Percentiles rank a stretch among this genome's conserved stretches.
phyloP scores from a whole-genome alignment of 2,113 vertebrate genomes.

The Nerophis lumbriciformis region DNA sequence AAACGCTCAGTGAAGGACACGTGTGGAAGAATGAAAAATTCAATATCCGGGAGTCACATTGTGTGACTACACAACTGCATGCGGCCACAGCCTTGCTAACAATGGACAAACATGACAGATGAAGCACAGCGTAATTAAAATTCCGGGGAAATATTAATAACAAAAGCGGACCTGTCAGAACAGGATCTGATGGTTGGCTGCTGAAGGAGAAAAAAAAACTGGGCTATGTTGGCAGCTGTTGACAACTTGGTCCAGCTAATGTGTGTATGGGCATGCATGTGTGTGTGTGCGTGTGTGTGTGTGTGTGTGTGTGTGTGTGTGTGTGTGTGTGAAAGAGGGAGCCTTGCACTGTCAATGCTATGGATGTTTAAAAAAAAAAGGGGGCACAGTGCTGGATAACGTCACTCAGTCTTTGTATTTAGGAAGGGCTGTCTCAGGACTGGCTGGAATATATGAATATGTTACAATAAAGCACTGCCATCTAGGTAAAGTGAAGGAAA shows the following conservation, averaged over 20 bases:
- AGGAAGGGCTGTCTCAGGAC: slow-evolving; percentile 26
- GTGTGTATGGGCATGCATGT: neutral
- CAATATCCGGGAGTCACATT: slow-evolving; percentile 31
- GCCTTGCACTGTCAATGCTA: slow-evolving; percentile 55
- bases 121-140: slow-evolving; percentile 60
- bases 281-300: slow-evolving; percentile 22
- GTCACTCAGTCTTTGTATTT: slow-evolving; percentile 59
- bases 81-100: slow-evolving; percentile 31
- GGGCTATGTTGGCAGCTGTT: slow-evolving; percentile 57
- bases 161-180: slow-evolving; percentile 62
- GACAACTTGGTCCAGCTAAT: slow-evolving; percentile 51
- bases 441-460: slow-evolving; percentile 46
- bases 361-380: slow-evolving; percentile 29
- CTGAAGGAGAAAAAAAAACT: slow-evolving; percentile 24
- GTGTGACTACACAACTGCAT: slow-evolving; percentile 44
- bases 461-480: slow-evolving; percentile 25
- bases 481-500: slow-evolving; percentile 9
- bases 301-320: slow-evolving; percentile 1
- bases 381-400: slow-evolving; percentile 50
- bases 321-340: slow-evolving; percentile 12
- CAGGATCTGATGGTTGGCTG: slow-evolving; percentile 38
- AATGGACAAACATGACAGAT: slow-evolving; percentile 56
- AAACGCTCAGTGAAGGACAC: slow-evolving; percentile 16
- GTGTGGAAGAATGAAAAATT: slow-evolving; percentile 35
- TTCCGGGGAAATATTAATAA: slow-evolving; percentile 63